A percentile compares a stretch with the other conserved stretches of the same genome.
Conservation (phyloP, 2,888 invertebrate species). For the Scaeva pyrastri region DNA sequence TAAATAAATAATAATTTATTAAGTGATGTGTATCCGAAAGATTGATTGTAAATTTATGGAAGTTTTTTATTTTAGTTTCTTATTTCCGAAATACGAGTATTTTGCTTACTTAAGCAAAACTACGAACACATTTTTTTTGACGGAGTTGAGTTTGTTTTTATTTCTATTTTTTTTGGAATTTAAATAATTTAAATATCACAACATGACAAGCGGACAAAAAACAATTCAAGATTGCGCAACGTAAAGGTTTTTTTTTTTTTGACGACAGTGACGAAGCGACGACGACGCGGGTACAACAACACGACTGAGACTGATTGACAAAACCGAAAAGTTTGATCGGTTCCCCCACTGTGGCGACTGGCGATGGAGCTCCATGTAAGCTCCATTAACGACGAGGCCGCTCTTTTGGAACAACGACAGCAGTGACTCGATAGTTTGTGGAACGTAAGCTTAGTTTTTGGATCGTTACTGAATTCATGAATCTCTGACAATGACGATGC, state of each 20-base stretch:
- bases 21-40: conserved; percentile 31
- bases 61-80: neutral
- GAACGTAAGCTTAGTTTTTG: conserved; percentile 51
- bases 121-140: conserved; percentile 42
- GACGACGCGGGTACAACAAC: conserved; percentile 43
- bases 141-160: neutral
- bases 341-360: conserved; percentile 6
- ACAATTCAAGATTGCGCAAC: conserved; percentile 14
- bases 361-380: neutral
- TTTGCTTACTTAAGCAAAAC: conserved; percentile 9
- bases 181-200: neutral
- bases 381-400: conserved; percentile 4
- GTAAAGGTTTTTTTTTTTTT: neutral
- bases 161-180: neutral
- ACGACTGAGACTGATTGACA: conserved; percentile 42
- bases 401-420: neutral
- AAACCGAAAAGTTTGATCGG: conserved; percentile 44
- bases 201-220: neutral
- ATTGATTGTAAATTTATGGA: conserved; percentile 11
- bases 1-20: conserved; percentile 25
- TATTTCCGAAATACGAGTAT: neutral
- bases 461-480: no score
- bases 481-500: neutral
- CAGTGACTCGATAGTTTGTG: conserved; percentile 19
- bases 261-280: no score